Base-by-base conservation (phyloP, 2,888 invertebrate genomes). In the Rhogogaster chlorosoma region DNA sequence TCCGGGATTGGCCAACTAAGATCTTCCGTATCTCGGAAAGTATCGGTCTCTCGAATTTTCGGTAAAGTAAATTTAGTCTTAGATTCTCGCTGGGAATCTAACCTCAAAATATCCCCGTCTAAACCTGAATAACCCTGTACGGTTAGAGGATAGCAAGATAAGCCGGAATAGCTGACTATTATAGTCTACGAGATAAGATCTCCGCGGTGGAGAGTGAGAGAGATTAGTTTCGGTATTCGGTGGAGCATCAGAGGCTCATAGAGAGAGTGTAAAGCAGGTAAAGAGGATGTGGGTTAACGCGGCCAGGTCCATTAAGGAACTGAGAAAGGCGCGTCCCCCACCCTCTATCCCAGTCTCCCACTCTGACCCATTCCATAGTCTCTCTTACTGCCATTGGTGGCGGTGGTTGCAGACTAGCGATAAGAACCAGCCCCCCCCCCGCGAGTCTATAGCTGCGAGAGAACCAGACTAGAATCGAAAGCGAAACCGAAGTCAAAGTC, bases 221-320 rank as follows among this genome's bases (percentile, higher is more conserved):
- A 49, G 49, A 49, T 18, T 49, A 6, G 45, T 45, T 45, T 45
- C 45, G 45, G 45, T 45, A 45, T 45, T 45, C 45, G 45, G 3
- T 45, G 6, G 49, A 49, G 49, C 49, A 45, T 45, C 45, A 45
- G 49, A 49, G 18, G 9, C 49, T 6, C 49, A 18, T 53, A 53
- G 53, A 53, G 53, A 7, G 53, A 53, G 53, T 53, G 53, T 53
- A 32, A 67, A 67, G 32, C 29, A 67, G 67, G 87, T 87, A 86
- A 89, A 88, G 90, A 90, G 90, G 88, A 89, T 90, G 91, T 89
- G 89, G 88, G 92, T 91, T 91, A 92, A 92, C 92, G 91, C 91
- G 91, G 88, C 88, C 88, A 90, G 90, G 91, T 92, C 89, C 89
- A 90, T 87, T 86, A 38, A 87, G 89, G 91, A 90, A 89, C 89